Percentiles rank a stretch among this genome's conserved stretches.
Conservation (phyloP, 37 sponge, comb jelly and placozoan species). For the Hormiphora californensis region DNA sequence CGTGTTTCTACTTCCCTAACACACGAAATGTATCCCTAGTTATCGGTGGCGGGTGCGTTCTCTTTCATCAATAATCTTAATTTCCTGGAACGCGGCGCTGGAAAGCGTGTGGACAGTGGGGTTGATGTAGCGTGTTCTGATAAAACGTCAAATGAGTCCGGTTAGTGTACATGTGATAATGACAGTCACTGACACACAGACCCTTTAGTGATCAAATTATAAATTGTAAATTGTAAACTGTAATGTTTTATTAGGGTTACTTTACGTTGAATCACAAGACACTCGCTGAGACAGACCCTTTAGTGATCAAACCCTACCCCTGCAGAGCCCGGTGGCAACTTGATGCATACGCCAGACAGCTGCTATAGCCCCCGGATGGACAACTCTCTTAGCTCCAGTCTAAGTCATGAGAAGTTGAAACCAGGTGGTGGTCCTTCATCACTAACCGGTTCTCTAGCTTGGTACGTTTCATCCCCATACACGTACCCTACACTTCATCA, state of each 20-base stretch:
- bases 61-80: neutral
- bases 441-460: too few species aligned
- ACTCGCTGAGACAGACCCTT: neutral
- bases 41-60: neutral
- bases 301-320: neutral
- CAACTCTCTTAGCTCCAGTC: neutral
- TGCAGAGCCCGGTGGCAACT: neutral
- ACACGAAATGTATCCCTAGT: too few species aligned
- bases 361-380: slow-evolving; percentile 18
- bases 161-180: too few species aligned
- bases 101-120: neutral
- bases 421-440: too few species aligned
- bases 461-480: too few species aligned
- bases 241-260: too few species aligned
- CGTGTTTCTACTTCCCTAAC: too few species aligned
- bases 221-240: too few species aligned
- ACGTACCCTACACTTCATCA: too few species aligned
- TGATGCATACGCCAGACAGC: slow-evolving; percentile 14
- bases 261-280: too few species aligned
- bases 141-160: neutral
- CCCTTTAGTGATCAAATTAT: too few species aligned
- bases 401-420: neutral
- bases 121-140: neutral
- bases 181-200: too few species aligned
- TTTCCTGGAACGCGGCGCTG: neutral